These are phyloP conservation scores for Heterodera filipjevi DNA, from an alignment of 2,888 invertebrate genomes.

Conservation along the genomic window DNA sequence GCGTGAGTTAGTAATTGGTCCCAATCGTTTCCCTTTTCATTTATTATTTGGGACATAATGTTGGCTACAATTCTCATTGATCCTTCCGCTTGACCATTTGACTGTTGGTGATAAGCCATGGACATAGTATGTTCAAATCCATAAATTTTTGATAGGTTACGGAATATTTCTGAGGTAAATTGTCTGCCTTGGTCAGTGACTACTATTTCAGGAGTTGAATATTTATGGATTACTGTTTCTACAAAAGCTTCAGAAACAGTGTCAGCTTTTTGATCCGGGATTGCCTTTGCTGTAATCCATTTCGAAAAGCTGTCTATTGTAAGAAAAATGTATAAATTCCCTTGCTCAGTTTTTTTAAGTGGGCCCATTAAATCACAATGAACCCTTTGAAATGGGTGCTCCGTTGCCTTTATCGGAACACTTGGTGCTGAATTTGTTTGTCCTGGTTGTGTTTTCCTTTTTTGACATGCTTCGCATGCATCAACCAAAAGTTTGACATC, in stretches of 20 bases:
- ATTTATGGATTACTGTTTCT: neutral
- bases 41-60: constrained; percentile 1
- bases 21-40: constrained; percentile 8
- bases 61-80: neutral
- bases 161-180: neutral
- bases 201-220: neutral
- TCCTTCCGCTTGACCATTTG: constrained; percentile 11
- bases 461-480: neutral
- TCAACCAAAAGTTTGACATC: neutral
- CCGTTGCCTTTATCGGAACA: neutral
- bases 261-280: neutral
- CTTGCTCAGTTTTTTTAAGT: neutral
- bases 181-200: constrained; percentile 11
- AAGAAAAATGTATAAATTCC: constrained; percentile 7
- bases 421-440: neutral
- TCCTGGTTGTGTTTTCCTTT: neutral
- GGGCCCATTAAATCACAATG: constrained; percentile 2
- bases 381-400: neutral
- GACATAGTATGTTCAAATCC: neutral
- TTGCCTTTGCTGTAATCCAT: constrained; percentile 3
- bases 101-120: constrained; percentile 1
- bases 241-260: constrained; percentile 7
- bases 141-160: neutral
- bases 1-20: constrained; percentile 11
- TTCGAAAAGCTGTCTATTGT: constrained; percentile 5